These are phyloP conservation scores for Passerculus sandwichensis DNA, from an alignment of 2,797 vertebrate species.

Conservation along the genomic window DNA sequence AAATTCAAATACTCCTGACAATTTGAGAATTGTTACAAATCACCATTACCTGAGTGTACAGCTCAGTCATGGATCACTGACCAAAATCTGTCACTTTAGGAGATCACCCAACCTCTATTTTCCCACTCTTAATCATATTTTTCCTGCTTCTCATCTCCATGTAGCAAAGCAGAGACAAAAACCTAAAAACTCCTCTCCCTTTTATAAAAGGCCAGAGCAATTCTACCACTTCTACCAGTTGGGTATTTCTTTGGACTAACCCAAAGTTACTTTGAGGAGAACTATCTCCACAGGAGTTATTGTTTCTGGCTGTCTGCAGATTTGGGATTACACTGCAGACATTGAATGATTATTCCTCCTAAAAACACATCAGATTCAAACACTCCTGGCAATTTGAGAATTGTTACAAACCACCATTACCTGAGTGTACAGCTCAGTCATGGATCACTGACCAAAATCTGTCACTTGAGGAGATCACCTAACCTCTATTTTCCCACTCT, in stretches of 20 bases:
- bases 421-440: neutral
- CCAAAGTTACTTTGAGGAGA: neutral
- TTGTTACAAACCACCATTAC: neutral
- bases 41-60: neutral
- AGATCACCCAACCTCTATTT: neutral
- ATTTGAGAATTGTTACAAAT: neutral
- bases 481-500: neutral
- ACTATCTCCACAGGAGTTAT: neutral
- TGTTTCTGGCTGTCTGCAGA: conserved; percentile 24
- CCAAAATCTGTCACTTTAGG: neutral
- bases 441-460: neutral
- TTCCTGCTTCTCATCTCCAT: neutral
- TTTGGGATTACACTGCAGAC: neutral
- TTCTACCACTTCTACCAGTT: neutral
- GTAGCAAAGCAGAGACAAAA: neutral
- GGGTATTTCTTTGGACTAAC: neutral
- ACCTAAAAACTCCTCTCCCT: neutral
- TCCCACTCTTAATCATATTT: neutral
- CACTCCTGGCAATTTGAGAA: neutral
- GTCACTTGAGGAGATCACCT: neutral
- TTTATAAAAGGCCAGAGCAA: neutral
- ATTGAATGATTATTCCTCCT: neutral
- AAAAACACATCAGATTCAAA: neutral
- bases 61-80: neutral
- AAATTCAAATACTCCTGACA: neutral